phyloP scores from a whole-genome alignment of 2,888 invertebrate genomes.

The Nudaria mundana region DNA sequence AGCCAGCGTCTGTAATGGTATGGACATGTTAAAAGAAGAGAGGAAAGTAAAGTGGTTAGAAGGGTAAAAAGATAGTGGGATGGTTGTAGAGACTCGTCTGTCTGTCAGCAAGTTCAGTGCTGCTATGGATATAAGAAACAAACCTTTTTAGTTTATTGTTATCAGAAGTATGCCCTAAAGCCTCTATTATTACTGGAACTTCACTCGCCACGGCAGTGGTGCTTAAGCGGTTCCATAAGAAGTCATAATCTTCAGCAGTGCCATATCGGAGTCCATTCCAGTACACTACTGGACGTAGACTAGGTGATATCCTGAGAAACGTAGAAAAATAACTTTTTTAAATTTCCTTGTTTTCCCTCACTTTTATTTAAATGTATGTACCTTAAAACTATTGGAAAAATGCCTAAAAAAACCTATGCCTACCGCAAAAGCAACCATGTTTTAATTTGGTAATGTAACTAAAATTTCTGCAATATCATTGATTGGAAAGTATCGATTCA shows the following conservation, averaged over 20 bases:
- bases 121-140: not conserved
- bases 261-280: conserved; percentile 84
- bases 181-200: conserved; percentile 76
- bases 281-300: conserved; percentile 81
- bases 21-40: not conserved
- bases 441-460: not conserved
- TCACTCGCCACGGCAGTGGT: conserved; percentile 82
- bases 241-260: conserved; percentile 81
- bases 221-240: conserved; percentile 81
- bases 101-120: not conserved
- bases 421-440: too few relatives aligned
- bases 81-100: too few relatives aligned
- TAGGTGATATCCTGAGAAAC: conserved; percentile 50
- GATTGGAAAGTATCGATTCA: not conserved
- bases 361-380: too few relatives aligned
- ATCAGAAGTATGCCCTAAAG: conserved; percentile 82
- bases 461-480: not conserved
- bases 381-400: too few relatives aligned
- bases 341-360: too few relatives aligned
- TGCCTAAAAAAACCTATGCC: too few relatives aligned
- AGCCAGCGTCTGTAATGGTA: not conserved
- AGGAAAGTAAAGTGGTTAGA: too few relatives aligned
- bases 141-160: conserved; percentile 78
- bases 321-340: too few relatives aligned
- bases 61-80: too few relatives aligned